Evolutionary conservation across 2,797 vertebrate genomes (phyloP), one percentile per base, ranked within the genome.

Genomic region (Micropoecilia bifurca): DNA sequence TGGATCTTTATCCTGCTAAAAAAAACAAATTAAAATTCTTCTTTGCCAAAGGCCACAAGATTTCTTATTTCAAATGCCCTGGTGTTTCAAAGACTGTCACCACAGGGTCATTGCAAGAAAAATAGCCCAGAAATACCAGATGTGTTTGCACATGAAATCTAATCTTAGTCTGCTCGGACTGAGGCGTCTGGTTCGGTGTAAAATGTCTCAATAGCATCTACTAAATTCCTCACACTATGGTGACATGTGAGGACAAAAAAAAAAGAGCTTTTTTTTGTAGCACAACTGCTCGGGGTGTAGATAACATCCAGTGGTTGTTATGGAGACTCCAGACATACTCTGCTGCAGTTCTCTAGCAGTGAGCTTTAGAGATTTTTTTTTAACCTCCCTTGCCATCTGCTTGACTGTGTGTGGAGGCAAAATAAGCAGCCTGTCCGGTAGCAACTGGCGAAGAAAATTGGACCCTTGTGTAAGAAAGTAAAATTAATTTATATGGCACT

Each of bases 281-380:
- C 18, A 68, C 63, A 68, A 41, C 63, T 68, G 36, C 36, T 41
- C 12, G 3, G 20, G 36, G 8, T 66, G 61, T 66, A 66, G 61
- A 39, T 25, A 14, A 14, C 39, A 41, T 69, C 66, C 66, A n/a
- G 41, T n/a, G 22, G 68, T 71, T n/a, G 68, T 71, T 71, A 71
- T 71, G 68, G 68, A 43, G 41, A 71, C 68, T 71, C 68, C 22
- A 71, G 48, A 45, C 41, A n/a, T 45, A 71, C 39, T n/a, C 4
- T 43, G 41, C 68, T 45, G 22, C 68, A 10, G 12, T 71, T 69
- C 39, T 69, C 39, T 43, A n/a, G 13, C 39, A 69, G 20, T 43
- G 66, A 43, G 39, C 39, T 43, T 41, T 14, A n/a, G 41, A n/a
- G 39, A 43, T 28, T 16, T 45, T 28, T 28, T n/a, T 45, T 71